Conservation (phyloP, 2,797 vertebrate genomes). For the Arnoldichthys spilopterus region DNA sequence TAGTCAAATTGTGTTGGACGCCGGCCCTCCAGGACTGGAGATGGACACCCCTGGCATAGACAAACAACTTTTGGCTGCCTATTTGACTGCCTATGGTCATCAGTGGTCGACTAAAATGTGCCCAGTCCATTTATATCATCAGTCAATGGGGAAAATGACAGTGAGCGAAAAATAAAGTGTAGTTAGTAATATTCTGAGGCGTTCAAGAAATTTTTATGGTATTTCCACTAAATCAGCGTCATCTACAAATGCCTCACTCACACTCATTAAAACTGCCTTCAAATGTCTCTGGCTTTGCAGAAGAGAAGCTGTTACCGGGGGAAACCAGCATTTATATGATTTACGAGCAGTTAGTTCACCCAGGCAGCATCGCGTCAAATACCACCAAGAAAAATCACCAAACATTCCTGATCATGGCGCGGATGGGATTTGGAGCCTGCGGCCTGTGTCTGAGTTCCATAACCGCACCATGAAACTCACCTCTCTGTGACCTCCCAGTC, state of each 20-base stretch:
- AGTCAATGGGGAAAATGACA: neutral
- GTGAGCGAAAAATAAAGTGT: neutral
- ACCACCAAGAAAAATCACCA: conserved; percentile 4
- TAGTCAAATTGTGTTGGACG: too few relatives aligned
- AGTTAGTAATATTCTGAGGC: neutral
- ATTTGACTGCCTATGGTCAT: neutral
- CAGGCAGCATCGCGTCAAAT: conserved; percentile 20
- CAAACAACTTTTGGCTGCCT: neutral
- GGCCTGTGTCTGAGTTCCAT: conserved; percentile 56
- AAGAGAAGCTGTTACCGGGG: neutral
- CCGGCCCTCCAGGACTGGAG: too few relatives aligned
- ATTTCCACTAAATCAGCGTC: neutral
- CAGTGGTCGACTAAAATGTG: too few relatives aligned
- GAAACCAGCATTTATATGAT: conserved; percentile 16
- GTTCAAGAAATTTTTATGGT: neutral
- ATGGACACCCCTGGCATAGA: too few relatives aligned
- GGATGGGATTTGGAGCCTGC: too few relatives aligned
- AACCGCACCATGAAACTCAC: conserved; percentile 68
- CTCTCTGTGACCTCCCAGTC: conserved; percentile 76
- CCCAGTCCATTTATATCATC: neutral
- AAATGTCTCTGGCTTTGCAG: neutral
- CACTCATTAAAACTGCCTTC: neutral
- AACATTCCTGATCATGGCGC: neutral
- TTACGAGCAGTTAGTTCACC: conserved; percentile 8
- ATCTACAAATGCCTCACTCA: neutral